Percentiles rank a stretch among this genome's conserved stretches.
phyloP scores from a whole-genome alignment of 35 echinoderm and acorn worm genomes.

The Heliocidaris erythrogramma region DNA sequence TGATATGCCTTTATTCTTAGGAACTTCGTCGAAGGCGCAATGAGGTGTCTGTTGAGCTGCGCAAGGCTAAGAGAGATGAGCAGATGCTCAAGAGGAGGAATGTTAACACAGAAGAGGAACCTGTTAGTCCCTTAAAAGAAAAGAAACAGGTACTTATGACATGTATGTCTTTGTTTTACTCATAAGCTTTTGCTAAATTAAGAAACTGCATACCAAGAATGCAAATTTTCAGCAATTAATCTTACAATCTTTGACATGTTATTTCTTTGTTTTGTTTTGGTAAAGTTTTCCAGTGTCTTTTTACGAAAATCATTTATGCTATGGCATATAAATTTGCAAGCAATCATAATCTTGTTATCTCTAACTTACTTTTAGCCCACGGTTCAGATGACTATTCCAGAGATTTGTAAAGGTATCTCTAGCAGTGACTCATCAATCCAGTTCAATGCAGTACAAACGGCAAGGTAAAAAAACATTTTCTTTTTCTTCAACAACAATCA shows the following conservation, averaged over 20 bases:
- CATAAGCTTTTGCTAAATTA: no score
- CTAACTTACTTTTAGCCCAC: constrained; percentile 36
- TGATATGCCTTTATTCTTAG: constrained; percentile 28
- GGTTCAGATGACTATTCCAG: constrained; percentile 46
- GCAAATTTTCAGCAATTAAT: no score
- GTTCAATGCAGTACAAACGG: constrained; percentile 67
- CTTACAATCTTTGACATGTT: no score
- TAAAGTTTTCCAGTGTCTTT: neutral
- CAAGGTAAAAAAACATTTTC: constrained; percentile 40
- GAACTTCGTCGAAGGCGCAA: constrained; percentile 77
- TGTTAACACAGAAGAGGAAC: constrained; percentile 62
- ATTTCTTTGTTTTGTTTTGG: no score
- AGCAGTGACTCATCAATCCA: constrained; percentile 40
- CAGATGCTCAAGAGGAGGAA: constrained; percentile 85
- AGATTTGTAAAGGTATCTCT: constrained; percentile 30
- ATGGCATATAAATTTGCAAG: neutral
- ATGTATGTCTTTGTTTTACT: no score
- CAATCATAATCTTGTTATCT: neutral
- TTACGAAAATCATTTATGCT: neutral
- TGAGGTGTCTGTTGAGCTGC: constrained; percentile 79
- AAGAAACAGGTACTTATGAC: constrained; percentile 73
- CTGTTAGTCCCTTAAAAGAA: constrained; percentile 81
- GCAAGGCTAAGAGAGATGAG: constrained; percentile 81
- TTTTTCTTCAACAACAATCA: no score
- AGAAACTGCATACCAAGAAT: no score